Evolutionary conservation across 1,140 invertebrate species (phyloP).

Genomic region (Musca vetustissima): DNA sequence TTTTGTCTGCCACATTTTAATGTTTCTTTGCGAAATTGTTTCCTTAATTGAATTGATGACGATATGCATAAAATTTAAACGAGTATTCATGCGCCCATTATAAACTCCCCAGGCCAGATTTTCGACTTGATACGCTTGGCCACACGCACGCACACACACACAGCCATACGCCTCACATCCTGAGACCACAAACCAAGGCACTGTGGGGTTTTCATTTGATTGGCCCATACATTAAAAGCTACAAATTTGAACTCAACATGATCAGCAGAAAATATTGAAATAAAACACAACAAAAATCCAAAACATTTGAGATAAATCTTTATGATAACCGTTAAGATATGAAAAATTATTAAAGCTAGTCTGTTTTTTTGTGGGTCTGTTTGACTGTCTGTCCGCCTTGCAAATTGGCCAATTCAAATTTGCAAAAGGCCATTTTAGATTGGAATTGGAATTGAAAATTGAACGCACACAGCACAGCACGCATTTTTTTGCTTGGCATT

Average conservation of each 20-base stretch:
- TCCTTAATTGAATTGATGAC: not conserved
- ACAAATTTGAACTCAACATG: not conserved
- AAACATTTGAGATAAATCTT: constrained; percentile 20
- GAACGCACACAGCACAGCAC: constrained; percentile 4
- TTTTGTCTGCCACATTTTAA: no score
- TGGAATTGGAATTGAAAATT: no score
- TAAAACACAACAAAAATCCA: not conserved
- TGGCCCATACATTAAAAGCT: no score
- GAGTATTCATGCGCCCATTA: not conserved
- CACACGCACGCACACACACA: not conserved
- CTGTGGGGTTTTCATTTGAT: no score
- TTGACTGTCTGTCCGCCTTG: no score
- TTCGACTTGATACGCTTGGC: not conserved
- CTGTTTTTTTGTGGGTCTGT: no score
- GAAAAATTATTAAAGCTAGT: constrained; percentile 1
- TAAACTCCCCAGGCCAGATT: constrained; percentile 1
- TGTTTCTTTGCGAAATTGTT: no score
- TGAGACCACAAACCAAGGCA: no score
- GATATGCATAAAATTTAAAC: constrained; percentile 13
- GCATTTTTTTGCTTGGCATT: not conserved
- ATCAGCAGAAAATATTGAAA: not conserved
- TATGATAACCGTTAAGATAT: constrained; percentile 18
- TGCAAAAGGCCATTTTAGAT: no score
- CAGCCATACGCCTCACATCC: no score
- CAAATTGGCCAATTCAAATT: no score